These are phyloP conservation scores for Trichoplusia ni DNA, from an alignment of 1,140 invertebrate species.

Conservation along the genomic window DNA sequence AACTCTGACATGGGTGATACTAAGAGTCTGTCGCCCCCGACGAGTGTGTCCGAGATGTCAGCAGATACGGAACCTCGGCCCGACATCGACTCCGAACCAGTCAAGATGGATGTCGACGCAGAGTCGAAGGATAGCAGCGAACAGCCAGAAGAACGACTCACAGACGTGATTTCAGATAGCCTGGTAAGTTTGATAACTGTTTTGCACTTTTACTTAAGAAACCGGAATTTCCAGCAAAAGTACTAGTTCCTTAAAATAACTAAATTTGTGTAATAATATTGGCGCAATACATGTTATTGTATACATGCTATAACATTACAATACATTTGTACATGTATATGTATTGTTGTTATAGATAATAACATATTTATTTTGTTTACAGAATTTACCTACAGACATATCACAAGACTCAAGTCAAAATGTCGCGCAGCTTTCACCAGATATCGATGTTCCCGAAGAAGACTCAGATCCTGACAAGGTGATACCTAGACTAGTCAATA, in stretches of 20 bases:
- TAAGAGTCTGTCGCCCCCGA: slow-evolving; percentile 65
- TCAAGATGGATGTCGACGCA: slow-evolving; percentile 54
- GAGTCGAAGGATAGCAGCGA: slow-evolving; percentile 33
- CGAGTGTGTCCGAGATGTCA: slow-evolving; percentile 57
- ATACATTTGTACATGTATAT: neutral
- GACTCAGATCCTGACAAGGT: slow-evolving; percentile 78
- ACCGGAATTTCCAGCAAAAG: too few species aligned
- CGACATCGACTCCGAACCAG: slow-evolving; percentile 20
- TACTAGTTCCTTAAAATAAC: too few species aligned
- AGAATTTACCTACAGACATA: slow-evolving; percentile 37
- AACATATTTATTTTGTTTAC: slow-evolving; percentile 29
- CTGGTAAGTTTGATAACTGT: slow-evolving; percentile 35
- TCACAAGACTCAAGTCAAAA: slow-evolving; percentile 43
- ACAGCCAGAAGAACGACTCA: slow-evolving; percentile 33
- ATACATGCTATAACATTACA: too few species aligned
- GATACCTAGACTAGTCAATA: slow-evolving; percentile 87
- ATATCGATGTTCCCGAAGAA: slow-evolving; percentile 4
- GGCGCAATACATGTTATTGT: too few species aligned
- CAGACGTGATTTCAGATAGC: slow-evolving; percentile 35
- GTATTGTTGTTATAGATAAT: neutral
- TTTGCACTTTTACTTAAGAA: too few species aligned
- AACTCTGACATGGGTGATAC: slow-evolving; percentile 68
- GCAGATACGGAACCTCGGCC: slow-evolving; percentile 43
- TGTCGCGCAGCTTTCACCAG: slow-evolving; percentile 33
- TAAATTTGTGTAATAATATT: too few species aligned